Percentiles rank a stretch among this genome's conserved stretches.
These are phyloP conservation scores for Chrosomus eos DNA, from an alignment of 2,797 vertebrate species.

Conservation along the genomic window DNA sequence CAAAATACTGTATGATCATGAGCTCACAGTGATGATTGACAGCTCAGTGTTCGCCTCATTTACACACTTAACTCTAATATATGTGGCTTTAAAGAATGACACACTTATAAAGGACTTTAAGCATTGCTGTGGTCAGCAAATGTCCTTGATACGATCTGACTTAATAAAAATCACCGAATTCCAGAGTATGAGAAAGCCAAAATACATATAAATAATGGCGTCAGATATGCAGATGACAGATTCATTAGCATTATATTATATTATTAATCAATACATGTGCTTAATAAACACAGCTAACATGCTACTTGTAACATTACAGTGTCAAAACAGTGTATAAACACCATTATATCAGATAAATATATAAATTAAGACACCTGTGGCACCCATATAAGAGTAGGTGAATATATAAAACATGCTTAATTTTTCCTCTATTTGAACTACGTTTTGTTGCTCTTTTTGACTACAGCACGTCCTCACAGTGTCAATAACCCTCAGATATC, in stretches of 20 bases:
- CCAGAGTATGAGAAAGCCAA: neutral
- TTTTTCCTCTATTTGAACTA: neutral
- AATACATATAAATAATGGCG: neutral
- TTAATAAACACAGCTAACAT: constrained; percentile 13
- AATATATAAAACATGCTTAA: neutral
- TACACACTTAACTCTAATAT: neutral
- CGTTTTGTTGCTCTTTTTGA: neutral
- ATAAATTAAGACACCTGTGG: neutral
- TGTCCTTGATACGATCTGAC: constrained; percentile 12
- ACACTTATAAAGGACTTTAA: neutral
- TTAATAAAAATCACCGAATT: neutral
- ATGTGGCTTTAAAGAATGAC: neutral
- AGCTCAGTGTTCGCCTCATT: neutral
- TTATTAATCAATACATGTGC: neutral
- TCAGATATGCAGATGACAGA: neutral
- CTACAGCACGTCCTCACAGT: no score
- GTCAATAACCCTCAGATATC: neutral
- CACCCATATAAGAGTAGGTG: neutral
- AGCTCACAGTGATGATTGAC: neutral
- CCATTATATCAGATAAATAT: neutral
- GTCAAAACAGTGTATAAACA: neutral
- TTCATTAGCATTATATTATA: neutral
- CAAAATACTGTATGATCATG: neutral
- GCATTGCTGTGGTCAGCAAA: constrained; percentile 14
- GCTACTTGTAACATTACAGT: neutral